These are phyloP conservation scores for Lagopus muta DNA, from an alignment of 2,113 vertebrate genomes.

Conservation along the genomic window DNA sequence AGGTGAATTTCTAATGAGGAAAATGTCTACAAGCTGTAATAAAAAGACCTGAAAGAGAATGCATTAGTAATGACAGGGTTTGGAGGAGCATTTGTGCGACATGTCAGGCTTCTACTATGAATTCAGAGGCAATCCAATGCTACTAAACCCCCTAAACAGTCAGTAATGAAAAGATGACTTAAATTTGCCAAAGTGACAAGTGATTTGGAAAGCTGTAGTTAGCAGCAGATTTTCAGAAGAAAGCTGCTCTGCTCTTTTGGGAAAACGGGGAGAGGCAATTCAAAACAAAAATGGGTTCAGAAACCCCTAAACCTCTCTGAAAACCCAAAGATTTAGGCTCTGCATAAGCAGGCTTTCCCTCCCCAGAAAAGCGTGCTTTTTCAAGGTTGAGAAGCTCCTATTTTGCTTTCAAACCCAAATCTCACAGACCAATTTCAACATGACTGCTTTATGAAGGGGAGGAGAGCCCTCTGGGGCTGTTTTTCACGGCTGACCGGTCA, in stretches of 20 bases:
- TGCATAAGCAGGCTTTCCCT: background rate
- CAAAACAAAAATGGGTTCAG: background rate
- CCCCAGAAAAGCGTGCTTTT: background rate
- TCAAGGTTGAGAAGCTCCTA: background rate
- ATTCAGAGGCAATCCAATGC: constrained; percentile 44
- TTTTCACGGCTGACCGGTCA: constrained; percentile 22
- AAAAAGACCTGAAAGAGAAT: constrained; percentile 63
- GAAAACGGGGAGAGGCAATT: background rate
- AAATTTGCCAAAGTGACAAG: constrained; percentile 38
- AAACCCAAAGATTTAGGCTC: background rate
- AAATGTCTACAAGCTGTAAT: constrained; percentile 53
- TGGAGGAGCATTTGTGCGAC: constrained; percentile 56
- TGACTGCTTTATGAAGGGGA: background rate
- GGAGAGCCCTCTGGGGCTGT: background rate
- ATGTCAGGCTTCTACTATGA: constrained; percentile 38
- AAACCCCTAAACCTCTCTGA: background rate
- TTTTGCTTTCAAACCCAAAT: background rate
- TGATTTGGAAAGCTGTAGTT: constrained; percentile 11
- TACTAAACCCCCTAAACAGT: constrained; percentile 54
- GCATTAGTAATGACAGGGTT: constrained; percentile 58
- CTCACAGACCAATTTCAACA: background rate
- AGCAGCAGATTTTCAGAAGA: constrained; percentile 15
- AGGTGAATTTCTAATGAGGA: constrained; percentile 66
- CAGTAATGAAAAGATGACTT: constrained; percentile 62
- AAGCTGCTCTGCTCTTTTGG: background rate